Base-by-base conservation (phyloP, 2,797 vertebrate genomes). In the Parambassis ranga region DNA sequence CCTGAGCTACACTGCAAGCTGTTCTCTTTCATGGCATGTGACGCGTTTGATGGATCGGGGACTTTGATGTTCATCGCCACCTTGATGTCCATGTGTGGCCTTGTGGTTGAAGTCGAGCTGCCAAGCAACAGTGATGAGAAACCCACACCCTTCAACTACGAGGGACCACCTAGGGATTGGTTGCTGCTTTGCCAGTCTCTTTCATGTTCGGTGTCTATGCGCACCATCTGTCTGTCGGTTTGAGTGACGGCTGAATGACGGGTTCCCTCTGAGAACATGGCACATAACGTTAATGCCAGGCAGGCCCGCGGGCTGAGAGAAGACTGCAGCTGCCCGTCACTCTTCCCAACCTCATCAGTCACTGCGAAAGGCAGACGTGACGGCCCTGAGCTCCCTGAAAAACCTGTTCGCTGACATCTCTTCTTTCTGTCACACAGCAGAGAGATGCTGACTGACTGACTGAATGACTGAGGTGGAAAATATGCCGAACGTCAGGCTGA, bases 241-340 rank as follows among this genome's bases (percentile, higher is more conserved):
- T 85, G 89, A 88, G 84, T 83, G 87, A 90, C 80, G 76, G 81
- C 72, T 84, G 84, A 87, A 23, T 90, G 90, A 90, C 89, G 55
- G 89, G 79, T 86, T 89, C 83, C 84, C 88, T 87, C 85, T 79
- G 87, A 88, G 90, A 90, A 92, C 90, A 92, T 91, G 90, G 84
- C 87, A 91, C 87, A 75, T 76, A 80, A 85, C 80, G 90, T 65
- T 90, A 90, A 91, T 88, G 90, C 90, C 89, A 89, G 82, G 80
- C 84, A 75, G 85, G 87, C 86, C 90, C 71, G 82, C 76, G 20
- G 83, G 87, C 89, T 83, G 82, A 84, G 79, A 53, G 77, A 58
- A 88, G 81, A 87, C 88, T 89, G 86, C 84, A 83, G 89, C 90
- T 89, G 86, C 86, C 89, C 86, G 87, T 91, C 89, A 89, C 83